phyloP scores from a whole-genome alignment of 1,140 invertebrate genomes.

The Sipha flava region DNA sequence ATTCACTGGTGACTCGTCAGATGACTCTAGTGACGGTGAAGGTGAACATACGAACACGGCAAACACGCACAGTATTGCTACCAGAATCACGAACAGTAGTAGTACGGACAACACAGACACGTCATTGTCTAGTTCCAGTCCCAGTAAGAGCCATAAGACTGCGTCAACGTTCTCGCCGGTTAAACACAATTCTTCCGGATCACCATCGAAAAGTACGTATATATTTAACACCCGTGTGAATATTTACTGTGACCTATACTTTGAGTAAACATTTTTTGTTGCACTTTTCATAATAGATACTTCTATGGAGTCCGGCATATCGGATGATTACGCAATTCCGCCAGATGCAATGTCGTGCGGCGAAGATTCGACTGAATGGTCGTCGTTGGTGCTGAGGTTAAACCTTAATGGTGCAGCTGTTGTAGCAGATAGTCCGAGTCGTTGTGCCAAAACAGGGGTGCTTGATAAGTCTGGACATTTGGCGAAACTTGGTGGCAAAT shows the following conservation, averaged over 20 bases:
- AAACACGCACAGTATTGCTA: conserved; percentile 36
- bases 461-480: conserved; percentile 86
- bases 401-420: conserved; percentile 9
- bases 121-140: conserved; percentile 53
- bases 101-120: conserved; percentile 45
- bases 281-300: conserved; percentile 54
- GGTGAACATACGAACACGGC: conserved; percentile 43
- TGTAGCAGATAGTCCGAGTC: conserved; percentile 42
- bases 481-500: conserved; percentile 86
- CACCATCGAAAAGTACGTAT: conserved; percentile 67
- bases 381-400: conserved; percentile 33
- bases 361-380: conserved; percentile 51
- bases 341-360: conserved; percentile 77
- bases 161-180: conserved; percentile 73
- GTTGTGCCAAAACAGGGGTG: conserved; percentile 48
- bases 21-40: conserved; percentile 87
- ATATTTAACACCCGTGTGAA: too few species aligned
- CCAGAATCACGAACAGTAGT: conserved; percentile 48
- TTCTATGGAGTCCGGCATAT: conserved; percentile 84
- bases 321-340: conserved; percentile 91
- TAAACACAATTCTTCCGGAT: conserved; percentile 73
- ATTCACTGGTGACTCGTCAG: conserved; percentile 89
- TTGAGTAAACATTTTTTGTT: too few species aligned
- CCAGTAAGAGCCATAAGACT: conserved; percentile 75
- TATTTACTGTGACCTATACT: too few species aligned